Evolutionary conservation across 2,888 invertebrate genomes (phyloP).

Genomic region (Chaetoderma sp.): DNA sequence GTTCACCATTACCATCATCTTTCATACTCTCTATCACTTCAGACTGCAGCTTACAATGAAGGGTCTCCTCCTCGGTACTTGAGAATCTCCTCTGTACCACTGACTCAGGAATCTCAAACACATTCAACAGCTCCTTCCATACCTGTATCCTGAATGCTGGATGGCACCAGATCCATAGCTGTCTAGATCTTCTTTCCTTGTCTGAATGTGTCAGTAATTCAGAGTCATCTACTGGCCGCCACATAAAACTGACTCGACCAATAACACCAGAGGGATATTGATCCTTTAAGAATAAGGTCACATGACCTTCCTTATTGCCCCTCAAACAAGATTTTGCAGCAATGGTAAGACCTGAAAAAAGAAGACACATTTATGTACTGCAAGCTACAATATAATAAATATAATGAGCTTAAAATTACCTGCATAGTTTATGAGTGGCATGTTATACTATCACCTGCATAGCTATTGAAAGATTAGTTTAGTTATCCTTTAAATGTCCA

Average conservation of each 20-base stretch:
- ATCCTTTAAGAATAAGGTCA: constrained; percentile 77
- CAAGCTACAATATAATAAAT: no score
- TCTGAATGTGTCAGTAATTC: constrained; percentile 74
- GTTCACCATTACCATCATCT: no score
- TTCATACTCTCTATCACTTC: no score
- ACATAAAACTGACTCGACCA: constrained; percentile 79
- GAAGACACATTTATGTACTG: constrained; percentile 45
- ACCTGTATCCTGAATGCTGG: constrained; percentile 78
- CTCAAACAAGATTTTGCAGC: constrained; percentile 62
- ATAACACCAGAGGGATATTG: constrained; percentile 80
- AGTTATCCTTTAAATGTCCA: no score
- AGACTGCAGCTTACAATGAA: no score
- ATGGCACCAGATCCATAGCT: constrained; percentile 88
- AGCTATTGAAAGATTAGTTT: no score
- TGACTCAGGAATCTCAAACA: constrained; percentile 18
- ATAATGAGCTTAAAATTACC: no score
- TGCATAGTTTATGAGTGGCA: no score
- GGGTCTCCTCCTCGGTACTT: no score
- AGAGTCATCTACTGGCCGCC: constrained; percentile 54
- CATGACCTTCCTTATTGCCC: constrained; percentile 81
- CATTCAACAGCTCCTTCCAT: constrained; percentile 72
- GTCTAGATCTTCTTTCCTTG: no score
- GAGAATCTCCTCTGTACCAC: no score
- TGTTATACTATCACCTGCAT: no score
- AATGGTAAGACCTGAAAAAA: constrained; percentile 74